These are phyloP conservation scores for Dinoponera quadriceps DNA, from an alignment of 1,140 invertebrate species.

Conservation along the genomic window DNA sequence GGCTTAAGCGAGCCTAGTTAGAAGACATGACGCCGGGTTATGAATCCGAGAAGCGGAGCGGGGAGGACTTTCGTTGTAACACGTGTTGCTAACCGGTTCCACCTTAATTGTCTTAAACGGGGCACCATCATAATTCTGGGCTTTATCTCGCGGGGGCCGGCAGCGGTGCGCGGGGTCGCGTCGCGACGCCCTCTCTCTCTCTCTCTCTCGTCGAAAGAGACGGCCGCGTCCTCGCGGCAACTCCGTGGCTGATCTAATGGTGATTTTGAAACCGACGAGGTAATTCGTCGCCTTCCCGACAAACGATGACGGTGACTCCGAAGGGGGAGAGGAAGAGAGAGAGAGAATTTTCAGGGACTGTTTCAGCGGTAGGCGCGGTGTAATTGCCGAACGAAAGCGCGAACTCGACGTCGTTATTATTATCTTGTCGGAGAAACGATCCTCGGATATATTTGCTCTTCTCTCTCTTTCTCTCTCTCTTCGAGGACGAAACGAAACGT, in stretches of 20 bases:
- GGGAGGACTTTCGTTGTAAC: conserved; percentile 78
- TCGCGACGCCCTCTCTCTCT: conserved; percentile 39
- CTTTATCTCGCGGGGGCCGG: conserved; percentile 69
- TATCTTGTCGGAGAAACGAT: conserved; percentile 31
- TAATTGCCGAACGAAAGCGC: conserved; percentile 6
- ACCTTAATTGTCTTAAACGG: conserved; percentile 81
- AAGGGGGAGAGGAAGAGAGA: not conserved
- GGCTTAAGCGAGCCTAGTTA: conserved; percentile 78
- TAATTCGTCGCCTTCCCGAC: not conserved
- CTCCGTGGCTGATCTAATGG: conserved; percentile 4
- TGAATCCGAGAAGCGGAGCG: conserved; percentile 75
- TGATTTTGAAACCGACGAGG: conserved; percentile 39
- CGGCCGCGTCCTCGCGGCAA: not conserved
- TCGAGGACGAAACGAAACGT: conserved; percentile 4
- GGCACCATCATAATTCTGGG: conserved; percentile 77
- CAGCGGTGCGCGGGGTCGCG: not conserved
- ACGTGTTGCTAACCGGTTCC: conserved; percentile 81
- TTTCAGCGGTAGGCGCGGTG: not conserved
- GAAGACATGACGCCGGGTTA: conserved; percentile 77
- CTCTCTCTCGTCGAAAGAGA: too few relatives aligned
- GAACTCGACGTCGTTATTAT: conserved; percentile 30
- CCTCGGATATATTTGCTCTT: not conserved
- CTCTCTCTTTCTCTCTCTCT: too few relatives aligned
- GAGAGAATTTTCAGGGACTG: not conserved
- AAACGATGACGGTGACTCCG: conserved; percentile 2